Evolutionary conservation across 1,140 invertebrate genomes (phyloP).

Genomic region (Idris sp.): DNA sequence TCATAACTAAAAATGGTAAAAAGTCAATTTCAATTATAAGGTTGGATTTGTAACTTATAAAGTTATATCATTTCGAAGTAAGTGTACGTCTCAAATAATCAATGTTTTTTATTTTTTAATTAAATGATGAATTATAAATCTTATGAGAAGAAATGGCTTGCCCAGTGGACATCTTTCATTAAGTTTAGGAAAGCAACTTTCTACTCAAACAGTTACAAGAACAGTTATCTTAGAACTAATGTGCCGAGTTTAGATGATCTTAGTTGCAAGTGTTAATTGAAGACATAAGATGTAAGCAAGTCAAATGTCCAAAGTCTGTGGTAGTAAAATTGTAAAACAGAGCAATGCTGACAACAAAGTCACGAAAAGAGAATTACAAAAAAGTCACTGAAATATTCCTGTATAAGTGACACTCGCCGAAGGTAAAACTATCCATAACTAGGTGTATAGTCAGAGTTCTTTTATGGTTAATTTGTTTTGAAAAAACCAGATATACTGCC

Average conservation of each 20-base stretch:
- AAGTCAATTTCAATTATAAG: too few relatives aligned
- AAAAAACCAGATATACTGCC: too few relatives aligned
- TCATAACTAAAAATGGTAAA: too few relatives aligned
- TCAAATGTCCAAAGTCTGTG: conserved; percentile 35
- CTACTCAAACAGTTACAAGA: conserved; percentile 46
- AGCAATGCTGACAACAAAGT: conserved; percentile 43
- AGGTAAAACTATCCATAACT: too few relatives aligned
- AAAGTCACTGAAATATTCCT: conserved; percentile 41
- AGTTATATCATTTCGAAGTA: too few relatives aligned
- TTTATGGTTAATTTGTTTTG: too few relatives aligned
- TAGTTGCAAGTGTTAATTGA: conserved; percentile 51
- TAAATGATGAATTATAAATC: too few relatives aligned
- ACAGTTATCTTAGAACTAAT: conserved; percentile 36
- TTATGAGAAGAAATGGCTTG: conserved; percentile 27
- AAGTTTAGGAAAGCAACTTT: conserved; percentile 28
- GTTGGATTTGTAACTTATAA: too few relatives aligned
- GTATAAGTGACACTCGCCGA: conserved; percentile 12
- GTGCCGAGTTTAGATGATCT: conserved; percentile 42
- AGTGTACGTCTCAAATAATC: too few relatives aligned
- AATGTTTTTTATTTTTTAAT: too few relatives aligned
- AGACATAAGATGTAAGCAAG: conserved; percentile 44
- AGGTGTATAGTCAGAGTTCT: too few relatives aligned
- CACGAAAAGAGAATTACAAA: conserved; percentile 37
- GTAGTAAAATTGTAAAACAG: conserved; percentile 15
- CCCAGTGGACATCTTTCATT: conserved; percentile 36